Base-by-base conservation (phyloP, 2,113 vertebrate species). In the Psophia crepitans region DNA sequence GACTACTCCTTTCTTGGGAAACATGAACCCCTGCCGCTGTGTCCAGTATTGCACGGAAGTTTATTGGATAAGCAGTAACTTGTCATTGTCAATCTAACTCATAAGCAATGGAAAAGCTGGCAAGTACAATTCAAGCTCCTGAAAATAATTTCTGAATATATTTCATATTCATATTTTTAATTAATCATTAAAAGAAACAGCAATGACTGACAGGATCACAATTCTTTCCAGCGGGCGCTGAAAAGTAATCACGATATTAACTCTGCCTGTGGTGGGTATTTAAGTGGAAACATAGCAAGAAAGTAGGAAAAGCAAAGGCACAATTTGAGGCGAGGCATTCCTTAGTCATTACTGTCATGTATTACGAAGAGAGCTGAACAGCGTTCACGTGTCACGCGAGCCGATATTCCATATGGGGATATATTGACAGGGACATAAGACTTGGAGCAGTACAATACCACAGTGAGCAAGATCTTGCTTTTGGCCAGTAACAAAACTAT, bases 71-170 rank as follows among this genome's bases (percentile, higher is more conserved):
- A 96, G 71, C 70, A 78, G 64, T 84, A 95, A 78, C 21, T 19
- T 96, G 91, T 75, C 83, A 74, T 53, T 94, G 87, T 94, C 97
- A 91, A 79, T 91, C 63, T 24, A 76, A 87, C 69, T 94, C 94
- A 94, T 73, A 70, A 69, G 80, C 91, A 89, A 77, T 5, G 1
- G 69, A 92, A 91, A 87, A 79, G 15, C 57, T 71, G 43, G n/a
- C 51, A 89, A 88, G 75, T 46, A 84, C 86, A 95, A 93, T 68
- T 90, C 60, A 61, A 87, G 58, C 53, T 82, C 23, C 68, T 64
- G 41, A 90, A 92, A 80, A 91, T 61, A 56, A 57, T 83, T 86
- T 87, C 41, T 58, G 64, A 91, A 79, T 68, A 28, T 39, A 73
- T 82, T 92, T 95, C 69, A 73, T 27, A 49, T 87, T 82, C 57